Evolutionary conservation across 2,888 invertebrate genomes (phyloP).

Genomic region (Scaptomyza polygonia): DNA sequence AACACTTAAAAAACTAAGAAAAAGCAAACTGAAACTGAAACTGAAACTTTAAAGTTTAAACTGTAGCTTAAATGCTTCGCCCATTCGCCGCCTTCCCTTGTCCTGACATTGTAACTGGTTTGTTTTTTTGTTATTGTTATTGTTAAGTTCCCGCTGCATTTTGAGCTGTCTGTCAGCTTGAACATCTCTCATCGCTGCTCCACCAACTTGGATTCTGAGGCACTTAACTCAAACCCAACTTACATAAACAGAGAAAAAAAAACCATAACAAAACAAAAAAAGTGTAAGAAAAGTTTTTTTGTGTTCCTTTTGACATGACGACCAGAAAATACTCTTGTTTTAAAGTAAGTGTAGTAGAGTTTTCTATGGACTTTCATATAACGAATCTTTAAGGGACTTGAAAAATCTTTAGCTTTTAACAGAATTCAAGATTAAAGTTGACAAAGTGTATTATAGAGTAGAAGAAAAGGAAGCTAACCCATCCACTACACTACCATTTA

Average conservation of each 20-base stretch:
- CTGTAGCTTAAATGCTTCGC: neutral
- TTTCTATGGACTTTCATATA: too few species aligned
- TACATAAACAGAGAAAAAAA: constrained; percentile 16
- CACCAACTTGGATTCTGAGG: constrained; percentile 46
- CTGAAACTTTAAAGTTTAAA: neutral
- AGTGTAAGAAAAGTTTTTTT: neutral
- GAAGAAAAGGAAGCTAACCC: constrained; percentile 5
- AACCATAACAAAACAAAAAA: constrained; percentile 4
- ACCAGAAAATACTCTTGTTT: neutral
- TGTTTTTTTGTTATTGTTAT: constrained; percentile 15
- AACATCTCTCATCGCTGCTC: constrained; percentile 17
- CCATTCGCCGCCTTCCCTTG: neutral
- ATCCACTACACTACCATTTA: neutral
- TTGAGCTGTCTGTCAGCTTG: constrained; percentile 54
- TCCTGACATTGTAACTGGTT: constrained; percentile 43
- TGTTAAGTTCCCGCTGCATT: constrained; percentile 49
- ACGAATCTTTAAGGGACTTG: too few species aligned
- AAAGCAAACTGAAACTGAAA: neutral
- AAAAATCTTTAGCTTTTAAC: too few species aligned
- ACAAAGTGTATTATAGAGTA: neutral
- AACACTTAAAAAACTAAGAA: neutral
- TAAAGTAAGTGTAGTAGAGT: too few species aligned
- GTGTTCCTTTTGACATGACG: neutral
- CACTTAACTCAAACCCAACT: constrained; percentile 4
- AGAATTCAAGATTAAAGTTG: neutral